phyloP scores from a whole-genome alignment of 2,113 vertebrate species.

The Brachypteracias leptosomus region DNA sequence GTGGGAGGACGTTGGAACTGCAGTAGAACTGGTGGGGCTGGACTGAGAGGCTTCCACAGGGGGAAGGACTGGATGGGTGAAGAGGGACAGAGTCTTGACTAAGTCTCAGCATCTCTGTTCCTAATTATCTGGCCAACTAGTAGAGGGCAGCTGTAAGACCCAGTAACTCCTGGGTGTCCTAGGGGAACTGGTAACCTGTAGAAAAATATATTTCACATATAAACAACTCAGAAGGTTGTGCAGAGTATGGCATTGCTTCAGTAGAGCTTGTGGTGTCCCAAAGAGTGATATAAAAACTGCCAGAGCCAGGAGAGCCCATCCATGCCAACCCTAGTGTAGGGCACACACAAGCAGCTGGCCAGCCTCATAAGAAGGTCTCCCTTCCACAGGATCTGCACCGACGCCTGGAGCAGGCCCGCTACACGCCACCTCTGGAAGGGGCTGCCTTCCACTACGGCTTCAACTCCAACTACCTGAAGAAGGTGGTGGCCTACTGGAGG shows the following conservation, averaged over 20 bases:
- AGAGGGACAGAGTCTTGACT: not conserved
- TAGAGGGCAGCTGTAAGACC: not conserved
- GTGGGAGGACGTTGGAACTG: not conserved
- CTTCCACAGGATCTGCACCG: conserved; percentile 78
- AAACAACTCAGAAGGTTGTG: not conserved
- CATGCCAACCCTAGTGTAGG: not conserved
- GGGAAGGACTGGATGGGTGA: not conserved
- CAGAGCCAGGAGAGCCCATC: not conserved
- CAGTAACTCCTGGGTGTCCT: not conserved
- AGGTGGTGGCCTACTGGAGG: conserved; percentile 85
- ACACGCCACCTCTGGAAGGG: conserved; percentile 75
- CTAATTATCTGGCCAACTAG: not conserved
- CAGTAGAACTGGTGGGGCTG: not conserved
- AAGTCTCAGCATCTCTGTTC: not conserved
- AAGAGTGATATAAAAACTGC: not conserved
- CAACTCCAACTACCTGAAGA: conserved; percentile 78
- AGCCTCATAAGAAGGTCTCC: not conserved
- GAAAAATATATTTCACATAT: not conserved
- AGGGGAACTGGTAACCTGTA: not conserved
- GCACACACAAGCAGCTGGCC: fast-evolving
- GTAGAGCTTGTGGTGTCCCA: not conserved
- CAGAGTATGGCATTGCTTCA: not conserved
- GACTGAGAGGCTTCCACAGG: not conserved
- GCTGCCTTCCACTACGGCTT: conserved; percentile 84
- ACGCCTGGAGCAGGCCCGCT: conserved; percentile 80